Conservation (phyloP, 1,140 invertebrate genomes). For the Nasonia vitripennis region DNA sequence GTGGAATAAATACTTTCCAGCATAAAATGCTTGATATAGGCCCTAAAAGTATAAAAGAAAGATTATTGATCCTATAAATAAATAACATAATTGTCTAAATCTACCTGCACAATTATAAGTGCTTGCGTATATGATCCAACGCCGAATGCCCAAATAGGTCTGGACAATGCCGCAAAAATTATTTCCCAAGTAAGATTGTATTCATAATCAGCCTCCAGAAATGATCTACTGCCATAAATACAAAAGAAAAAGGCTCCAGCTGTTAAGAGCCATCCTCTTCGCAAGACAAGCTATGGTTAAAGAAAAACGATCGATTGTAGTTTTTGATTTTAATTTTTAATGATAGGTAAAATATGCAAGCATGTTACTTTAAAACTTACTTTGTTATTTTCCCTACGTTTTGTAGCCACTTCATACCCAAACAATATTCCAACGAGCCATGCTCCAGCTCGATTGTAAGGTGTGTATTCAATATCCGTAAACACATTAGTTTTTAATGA, state of each 20-base stretch:
- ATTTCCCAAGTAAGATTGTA: slow-evolving; percentile 50
- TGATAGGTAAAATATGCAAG: not conserved
- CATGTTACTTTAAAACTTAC: not conserved
- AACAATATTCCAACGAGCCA: slow-evolving; percentile 56
- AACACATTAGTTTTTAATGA: not conserved
- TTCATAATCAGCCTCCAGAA: not conserved
- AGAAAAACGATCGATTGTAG: not conserved
- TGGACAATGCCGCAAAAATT: slow-evolving; percentile 65
- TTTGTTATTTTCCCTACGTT: slow-evolving; percentile 40
- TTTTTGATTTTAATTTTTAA: not conserved
- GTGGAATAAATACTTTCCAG: slow-evolving; percentile 74
- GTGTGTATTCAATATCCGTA: not conserved
- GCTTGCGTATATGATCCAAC: slow-evolving; percentile 75
- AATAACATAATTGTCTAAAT: not conserved
- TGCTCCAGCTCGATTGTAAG: slow-evolving; percentile 41
- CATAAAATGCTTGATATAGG: slow-evolving; percentile 70
- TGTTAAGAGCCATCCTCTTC: not conserved
- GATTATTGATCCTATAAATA: not conserved
- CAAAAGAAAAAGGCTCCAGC: not conserved
- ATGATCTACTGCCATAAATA: not conserved
- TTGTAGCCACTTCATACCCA: slow-evolving; percentile 45
- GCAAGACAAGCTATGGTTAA: not conserved
- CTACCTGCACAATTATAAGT: slow-evolving; percentile 59
- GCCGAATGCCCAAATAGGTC: slow-evolving; percentile 67
- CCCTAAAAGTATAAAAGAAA: not conserved